Base-by-base conservation (phyloP, 2,797 vertebrate species). In the Cygnus olor region DNA sequence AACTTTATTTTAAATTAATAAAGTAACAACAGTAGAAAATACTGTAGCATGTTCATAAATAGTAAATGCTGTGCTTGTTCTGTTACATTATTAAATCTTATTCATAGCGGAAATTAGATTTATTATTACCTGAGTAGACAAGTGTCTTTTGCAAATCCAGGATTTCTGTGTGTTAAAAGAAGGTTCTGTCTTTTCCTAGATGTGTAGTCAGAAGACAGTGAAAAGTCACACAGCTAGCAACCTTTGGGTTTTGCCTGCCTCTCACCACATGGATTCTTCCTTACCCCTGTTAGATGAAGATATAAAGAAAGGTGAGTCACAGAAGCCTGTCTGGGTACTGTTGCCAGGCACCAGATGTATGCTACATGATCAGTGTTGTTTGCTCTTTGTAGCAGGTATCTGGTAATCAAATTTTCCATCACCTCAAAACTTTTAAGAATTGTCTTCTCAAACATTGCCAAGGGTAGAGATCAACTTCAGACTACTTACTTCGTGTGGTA, bases 241-340 rank as follows among this genome's bases (percentile, higher is more conserved):
- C 56, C 97, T 97, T 10, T 72, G 96, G 1, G 47, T 84, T 70
- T 91, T 98, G 90, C 96, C 98, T 24, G 93, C 97, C n/a, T 94
- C 95, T 54, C 78, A 22, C 44, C 90, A 9, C 25, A 36, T 40
- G 57, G 74, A 80, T 42, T 70, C 96, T 30, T 56, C 93, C 10
- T 36, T 97, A 6, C 92, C 97, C 16, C 72, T 98, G 51, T 70
- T 90, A 65, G 95, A 97, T 49, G 94, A 85, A 9, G 97, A 98
- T 72, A 80, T 45, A 45, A 82, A 32, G 13, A 98, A 96, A 98
- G 98, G 99, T 99, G 89, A 97, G 97, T 96, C 49, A 8, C 27
- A 11, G 21, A 18, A 36, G 6, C 7, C 10, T 14, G 3, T 24
- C 27, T 24, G 25, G 40, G 21, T 77, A 27, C 53, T 54, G 40